Evolutionary conservation across 2,797 vertebrate species (phyloP), one percentile per base, ranked within the genome.

Genomic region (Eulemur rubriventer): DNA sequence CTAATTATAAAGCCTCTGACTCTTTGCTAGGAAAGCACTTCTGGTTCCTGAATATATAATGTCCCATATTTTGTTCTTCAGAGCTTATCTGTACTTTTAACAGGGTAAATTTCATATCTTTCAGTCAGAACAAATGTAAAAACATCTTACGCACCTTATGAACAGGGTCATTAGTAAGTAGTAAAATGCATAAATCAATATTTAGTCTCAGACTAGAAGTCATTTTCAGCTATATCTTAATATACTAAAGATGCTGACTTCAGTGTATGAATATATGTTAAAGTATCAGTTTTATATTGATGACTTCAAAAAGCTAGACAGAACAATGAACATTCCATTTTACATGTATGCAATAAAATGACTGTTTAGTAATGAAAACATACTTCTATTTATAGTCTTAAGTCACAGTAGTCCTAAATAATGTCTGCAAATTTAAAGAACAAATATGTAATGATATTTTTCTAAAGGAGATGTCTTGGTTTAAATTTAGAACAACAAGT

Each of bases 101-200:
- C 67, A 78, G 92, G 41, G 73, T 96, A 96, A 98, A 94, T 95
- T 96, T 94, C 67, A 67, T 72, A 89, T 52, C 85, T 96, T 97
- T 94, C 75, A 96, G 83, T 81, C 92, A 96, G 93, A 97, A 97
- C 59, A 96, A 96, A 97, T 73, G 57, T 97, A 96, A 91, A 91
- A 97, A 96, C 87, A 92, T 94, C 92, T 96, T 94, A 95, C 94
- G 88, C 87, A 90, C 92, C 93, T 95, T 95, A 96, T 95, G 93
- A 97, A 96, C 33, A 93, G 59, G 52, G 76, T 73, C 89, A 93
- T 95, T 84, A 96, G 87, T 96, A 97, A 94, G 93, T 55, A 91
- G 90, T 93, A 96, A 97, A 96, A 96, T 93, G 73, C 90, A 85
- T 65, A 96, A 91, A 97, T 96, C 96, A 94, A 92, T 95, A 97